Conservation (phyloP, 2,797 vertebrate genomes). For the Manis javanica region DNA sequence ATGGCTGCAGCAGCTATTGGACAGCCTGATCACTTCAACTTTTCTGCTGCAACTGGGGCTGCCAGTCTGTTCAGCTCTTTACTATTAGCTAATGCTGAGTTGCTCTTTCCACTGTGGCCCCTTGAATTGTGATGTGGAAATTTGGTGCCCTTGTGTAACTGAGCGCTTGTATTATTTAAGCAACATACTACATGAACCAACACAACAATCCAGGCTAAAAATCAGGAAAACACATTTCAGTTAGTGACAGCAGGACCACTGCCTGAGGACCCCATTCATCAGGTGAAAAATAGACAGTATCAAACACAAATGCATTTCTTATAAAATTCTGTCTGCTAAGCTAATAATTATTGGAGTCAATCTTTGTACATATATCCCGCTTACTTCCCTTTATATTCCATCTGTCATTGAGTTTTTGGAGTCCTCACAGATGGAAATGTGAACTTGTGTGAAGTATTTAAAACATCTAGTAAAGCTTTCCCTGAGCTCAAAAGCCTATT, state of each 20-base stretch:
- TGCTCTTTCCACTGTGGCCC: constrained; percentile 8
- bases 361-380: background rate
- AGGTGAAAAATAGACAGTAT: constrained; percentile 51
- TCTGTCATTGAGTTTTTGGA: background rate
- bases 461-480: background rate
- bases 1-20: background rate
- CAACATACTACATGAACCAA: constrained; percentile 65
- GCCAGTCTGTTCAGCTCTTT: background rate
- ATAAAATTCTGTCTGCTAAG: constrained; percentile 57
- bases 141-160: constrained; percentile 60
- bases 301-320: constrained; percentile 34
- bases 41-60: background rate
- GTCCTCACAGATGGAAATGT: background rate
- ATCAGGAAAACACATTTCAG: constrained; percentile 64
- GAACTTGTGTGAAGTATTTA: constrained; percentile 24
- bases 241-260: constrained; percentile 61
- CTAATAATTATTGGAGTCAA: constrained; percentile 18
- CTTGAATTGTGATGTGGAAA: constrained; percentile 63
- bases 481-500: background rate
- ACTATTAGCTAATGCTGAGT: background rate
- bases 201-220: constrained; percentile 60
- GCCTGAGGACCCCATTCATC: constrained; percentile 60
- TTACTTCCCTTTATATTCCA: constrained; percentile 51
- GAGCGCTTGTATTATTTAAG: constrained; percentile 81
- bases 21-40: background rate